These are phyloP conservation scores for Agonum fuliginosum DNA, from an alignment of 2,888 invertebrate genomes.

Conservation along the genomic window DNA sequence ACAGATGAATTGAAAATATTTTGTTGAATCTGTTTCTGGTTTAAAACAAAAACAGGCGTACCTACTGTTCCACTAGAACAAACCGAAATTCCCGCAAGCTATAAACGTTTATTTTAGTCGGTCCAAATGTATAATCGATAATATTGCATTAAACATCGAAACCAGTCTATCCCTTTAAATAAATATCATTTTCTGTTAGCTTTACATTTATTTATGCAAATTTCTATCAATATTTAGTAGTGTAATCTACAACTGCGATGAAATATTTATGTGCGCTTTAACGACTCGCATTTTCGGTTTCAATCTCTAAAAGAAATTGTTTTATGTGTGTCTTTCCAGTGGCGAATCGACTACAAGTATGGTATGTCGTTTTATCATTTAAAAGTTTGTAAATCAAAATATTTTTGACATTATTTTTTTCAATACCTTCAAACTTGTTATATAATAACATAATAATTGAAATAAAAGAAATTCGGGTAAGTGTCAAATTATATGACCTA, in stretches of 20 bases:
- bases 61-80: constrained; percentile 5
- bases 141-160: constrained; percentile 48
- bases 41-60: not conserved
- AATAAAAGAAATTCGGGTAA: too few species aligned
- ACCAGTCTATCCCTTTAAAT: constrained; percentile 30
- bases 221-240: constrained; percentile 48
- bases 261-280: constrained; percentile 40
- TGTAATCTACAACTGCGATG: constrained; percentile 32
- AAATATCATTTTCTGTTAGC: constrained; percentile 44
- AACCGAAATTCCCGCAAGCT: constrained; percentile 2
- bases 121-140: constrained; percentile 52
- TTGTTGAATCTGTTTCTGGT: not conserved
- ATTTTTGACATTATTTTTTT: too few species aligned
- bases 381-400: too few species aligned
- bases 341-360: too few species aligned
- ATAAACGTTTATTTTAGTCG: constrained; percentile 35
- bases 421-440: too few species aligned
- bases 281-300: constrained; percentile 19
- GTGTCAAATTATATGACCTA: too few species aligned
- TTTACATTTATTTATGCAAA: constrained; percentile 51
- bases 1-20: too few species aligned
- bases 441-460: too few species aligned
- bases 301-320: constrained; percentile 18
- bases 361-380: too few species aligned
- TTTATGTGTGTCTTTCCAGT: too few species aligned